Conservation (phyloP, 2,797 vertebrate genomes). For the Botia kubotai region DNA sequence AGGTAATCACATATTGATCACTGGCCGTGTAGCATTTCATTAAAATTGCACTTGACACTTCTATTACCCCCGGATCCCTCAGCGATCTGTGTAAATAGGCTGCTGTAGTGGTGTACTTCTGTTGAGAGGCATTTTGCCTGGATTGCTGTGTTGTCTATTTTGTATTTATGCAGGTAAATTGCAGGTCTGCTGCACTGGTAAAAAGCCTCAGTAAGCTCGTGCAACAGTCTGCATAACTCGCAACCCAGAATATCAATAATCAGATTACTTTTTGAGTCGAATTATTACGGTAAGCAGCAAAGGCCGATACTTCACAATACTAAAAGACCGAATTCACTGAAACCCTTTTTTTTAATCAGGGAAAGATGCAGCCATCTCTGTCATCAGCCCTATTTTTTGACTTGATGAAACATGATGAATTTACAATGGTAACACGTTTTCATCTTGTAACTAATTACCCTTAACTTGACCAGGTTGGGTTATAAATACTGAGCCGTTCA, state of each 20-base stretch:
- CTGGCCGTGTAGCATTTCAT: constrained; percentile 46
- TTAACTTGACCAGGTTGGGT: constrained; percentile 35
- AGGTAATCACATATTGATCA: constrained; percentile 51
- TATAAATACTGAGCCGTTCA: constrained; percentile 52
- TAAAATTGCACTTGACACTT: constrained; percentile 45
- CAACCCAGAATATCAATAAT: neutral
- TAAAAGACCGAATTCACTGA: neutral
- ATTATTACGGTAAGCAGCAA: neutral
- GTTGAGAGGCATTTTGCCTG: constrained; percentile 20
- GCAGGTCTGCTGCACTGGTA: neutral
- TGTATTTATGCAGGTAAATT: constrained; percentile 12
- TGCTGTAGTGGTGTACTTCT: constrained; percentile 29
- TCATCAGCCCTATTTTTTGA: neutral
- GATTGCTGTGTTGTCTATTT: constrained; percentile 1
- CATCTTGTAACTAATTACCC: constrained; percentile 35
- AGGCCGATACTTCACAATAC: neutral
- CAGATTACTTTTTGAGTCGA: neutral
- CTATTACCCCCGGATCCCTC: constrained; percentile 40
- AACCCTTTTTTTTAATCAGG: neutral
- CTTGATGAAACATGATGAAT: constrained; percentile 16
- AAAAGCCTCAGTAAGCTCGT: constrained; percentile 12
- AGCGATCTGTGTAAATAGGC: constrained; percentile 36
- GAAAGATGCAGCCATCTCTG: neutral
- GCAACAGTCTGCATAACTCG: neutral
- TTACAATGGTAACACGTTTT: constrained; percentile 25